phyloP scores from a whole-genome alignment of 2,797 vertebrate species.

The Australoheros facetus region DNA sequence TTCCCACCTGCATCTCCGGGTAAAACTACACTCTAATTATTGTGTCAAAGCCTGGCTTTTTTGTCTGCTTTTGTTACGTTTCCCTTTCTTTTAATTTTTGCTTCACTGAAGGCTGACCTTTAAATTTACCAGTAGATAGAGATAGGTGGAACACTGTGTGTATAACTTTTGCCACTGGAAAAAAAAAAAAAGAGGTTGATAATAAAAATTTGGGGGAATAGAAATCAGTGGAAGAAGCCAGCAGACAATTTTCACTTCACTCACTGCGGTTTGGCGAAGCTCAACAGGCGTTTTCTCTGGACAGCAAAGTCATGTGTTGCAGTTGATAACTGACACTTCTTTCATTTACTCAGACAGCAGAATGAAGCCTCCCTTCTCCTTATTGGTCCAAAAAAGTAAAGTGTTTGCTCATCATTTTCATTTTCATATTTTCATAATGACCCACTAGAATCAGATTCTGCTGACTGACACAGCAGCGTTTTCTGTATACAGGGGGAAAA shows the following conservation, averaged over 20 bases:
- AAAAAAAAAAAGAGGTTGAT: neutral
- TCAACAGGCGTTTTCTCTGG: constrained; percentile 24
- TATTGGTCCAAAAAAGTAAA: neutral
- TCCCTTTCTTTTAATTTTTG: constrained; percentile 2
- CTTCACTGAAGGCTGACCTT: neutral
- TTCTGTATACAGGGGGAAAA: neutral
- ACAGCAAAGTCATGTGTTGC: neutral
- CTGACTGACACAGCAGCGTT: neutral
- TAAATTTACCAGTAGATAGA: neutral
- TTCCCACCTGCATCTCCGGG: constrained; percentile 23
- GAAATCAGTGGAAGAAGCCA: neutral
- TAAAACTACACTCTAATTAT: constrained; percentile 46
- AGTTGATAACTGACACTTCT: constrained; percentile 22
- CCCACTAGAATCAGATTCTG: neutral
- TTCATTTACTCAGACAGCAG: constrained; percentile 6
- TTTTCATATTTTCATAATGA: neutral
- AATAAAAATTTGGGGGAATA: neutral
- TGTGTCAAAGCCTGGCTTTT: constrained; percentile 28
- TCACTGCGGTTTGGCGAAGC: constrained; percentile 24
- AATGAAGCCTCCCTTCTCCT: neutral
- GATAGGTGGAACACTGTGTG: neutral
- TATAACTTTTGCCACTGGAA: constrained; percentile 10
- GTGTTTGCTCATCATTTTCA: constrained; percentile 8
- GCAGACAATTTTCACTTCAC: constrained; percentile 24
- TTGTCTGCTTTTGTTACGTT: constrained; percentile 4